Evolutionary conservation across 2,113 vertebrate species (phyloP).

Genomic region (Carassius auratus): DNA sequence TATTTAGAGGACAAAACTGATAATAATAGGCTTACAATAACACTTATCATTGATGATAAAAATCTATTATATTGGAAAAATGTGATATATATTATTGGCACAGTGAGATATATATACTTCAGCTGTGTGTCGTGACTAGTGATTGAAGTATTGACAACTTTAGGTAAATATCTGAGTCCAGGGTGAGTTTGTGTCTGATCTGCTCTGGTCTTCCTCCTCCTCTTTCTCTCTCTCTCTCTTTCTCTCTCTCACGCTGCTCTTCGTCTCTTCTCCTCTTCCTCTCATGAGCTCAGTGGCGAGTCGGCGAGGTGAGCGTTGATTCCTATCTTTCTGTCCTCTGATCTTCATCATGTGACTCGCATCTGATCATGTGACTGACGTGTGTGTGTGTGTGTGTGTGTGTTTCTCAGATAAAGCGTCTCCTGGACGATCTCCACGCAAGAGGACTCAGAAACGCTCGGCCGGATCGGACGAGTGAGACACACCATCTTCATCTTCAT

Average conservation of each 20-base stretch:
- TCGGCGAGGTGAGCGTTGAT: slow-evolving; percentile 93
- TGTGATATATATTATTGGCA: too few relatives aligned
- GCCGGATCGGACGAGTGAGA: slow-evolving; percentile 95
- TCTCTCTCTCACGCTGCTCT: background rate
- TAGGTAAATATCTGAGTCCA: too few relatives aligned
- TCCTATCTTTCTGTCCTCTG: background rate
- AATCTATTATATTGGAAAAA: too few relatives aligned
- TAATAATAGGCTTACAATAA: too few relatives aligned
- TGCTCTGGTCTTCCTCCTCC: too few relatives aligned
- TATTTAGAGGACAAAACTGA: too few relatives aligned
- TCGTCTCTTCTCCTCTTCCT: slow-evolving; percentile 72
- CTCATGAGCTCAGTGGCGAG: slow-evolving; percentile 88
- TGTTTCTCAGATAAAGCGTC: slow-evolving; percentile 91
- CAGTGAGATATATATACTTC: too few relatives aligned
- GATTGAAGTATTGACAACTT: too few relatives aligned
- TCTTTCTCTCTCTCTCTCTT: too few relatives aligned
- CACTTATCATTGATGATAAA: too few relatives aligned
- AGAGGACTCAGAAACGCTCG: slow-evolving; percentile 93
- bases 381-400: background rate
- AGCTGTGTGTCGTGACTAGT: too few relatives aligned
- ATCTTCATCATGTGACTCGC: background rate
- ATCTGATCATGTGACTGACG: background rate
- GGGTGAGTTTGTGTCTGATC: background rate
- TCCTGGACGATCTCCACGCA: slow-evolving; percentile 89
- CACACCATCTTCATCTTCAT: background rate